Conservation (phyloP, 1,140 invertebrate genomes). For the Octopus sinensis region DNA sequence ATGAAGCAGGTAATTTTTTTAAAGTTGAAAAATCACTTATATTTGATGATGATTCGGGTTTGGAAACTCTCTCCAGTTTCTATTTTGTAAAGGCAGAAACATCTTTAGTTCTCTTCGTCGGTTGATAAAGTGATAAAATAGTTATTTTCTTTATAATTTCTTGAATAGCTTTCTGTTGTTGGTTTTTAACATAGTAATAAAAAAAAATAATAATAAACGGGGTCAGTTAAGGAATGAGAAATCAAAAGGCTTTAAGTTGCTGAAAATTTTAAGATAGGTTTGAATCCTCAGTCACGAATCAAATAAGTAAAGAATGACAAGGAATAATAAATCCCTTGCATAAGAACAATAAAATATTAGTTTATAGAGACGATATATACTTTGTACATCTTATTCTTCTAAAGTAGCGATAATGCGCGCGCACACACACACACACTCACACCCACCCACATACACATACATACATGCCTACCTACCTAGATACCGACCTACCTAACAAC, state of each 20-base stretch:
- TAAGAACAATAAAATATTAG: too few relatives aligned
- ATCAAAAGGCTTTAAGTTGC: slow-evolving; percentile 1
- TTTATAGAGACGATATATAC: too few relatives aligned
- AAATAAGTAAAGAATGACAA: too few relatives aligned
- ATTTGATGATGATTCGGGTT: neutral
- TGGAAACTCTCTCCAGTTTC: neutral
- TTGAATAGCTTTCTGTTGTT: slow-evolving; percentile 5
- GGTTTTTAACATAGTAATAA: neutral
- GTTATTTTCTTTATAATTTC: neutral
- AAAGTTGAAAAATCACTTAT: neutral
- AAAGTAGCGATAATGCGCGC: too few relatives aligned
- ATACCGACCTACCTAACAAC: too few relatives aligned
- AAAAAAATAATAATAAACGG: neutral
- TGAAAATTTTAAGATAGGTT: neutral
- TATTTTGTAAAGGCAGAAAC: neutral
- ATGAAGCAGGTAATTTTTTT: neutral
- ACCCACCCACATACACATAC: too few relatives aligned
- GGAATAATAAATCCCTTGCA: too few relatives aligned
- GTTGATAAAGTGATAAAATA: slow-evolving; percentile 2
- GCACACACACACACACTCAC: too few relatives aligned
- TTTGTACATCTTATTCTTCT: too few relatives aligned
- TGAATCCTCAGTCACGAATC: neutral
- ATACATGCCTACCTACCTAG: too few relatives aligned
- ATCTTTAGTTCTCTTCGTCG: neutral
- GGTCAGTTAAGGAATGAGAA: neutral